Conservation (phyloP, 2,113 vertebrate species). For the Phylloscopus whistleri region DNA sequence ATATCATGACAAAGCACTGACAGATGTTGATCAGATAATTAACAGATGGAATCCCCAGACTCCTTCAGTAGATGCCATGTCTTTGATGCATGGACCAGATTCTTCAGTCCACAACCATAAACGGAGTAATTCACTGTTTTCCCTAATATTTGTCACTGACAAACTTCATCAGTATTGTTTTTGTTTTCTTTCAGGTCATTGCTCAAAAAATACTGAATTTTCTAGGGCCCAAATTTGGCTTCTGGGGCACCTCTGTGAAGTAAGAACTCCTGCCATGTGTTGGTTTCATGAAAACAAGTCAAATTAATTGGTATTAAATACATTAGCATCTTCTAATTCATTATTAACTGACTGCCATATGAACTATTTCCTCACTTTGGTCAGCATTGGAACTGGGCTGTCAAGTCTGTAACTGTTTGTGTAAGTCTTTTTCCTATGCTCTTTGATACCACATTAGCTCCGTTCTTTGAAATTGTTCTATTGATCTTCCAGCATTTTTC, state of each 20-base stretch:
- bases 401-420: background rate
- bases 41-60: background rate
- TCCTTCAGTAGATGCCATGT: background rate
- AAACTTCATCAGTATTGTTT: slow-evolving; percentile 42
- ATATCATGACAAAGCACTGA: background rate
- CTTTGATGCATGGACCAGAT: background rate
- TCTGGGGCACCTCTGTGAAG: slow-evolving; percentile 40
- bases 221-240: slow-evolving; percentile 50
- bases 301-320: background rate
- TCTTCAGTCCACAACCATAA: background rate
- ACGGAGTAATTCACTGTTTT: background rate
- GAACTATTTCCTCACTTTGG: background rate
- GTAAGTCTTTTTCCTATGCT: background rate
- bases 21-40: background rate
- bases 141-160: background rate
- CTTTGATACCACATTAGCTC: background rate
- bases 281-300: background rate
- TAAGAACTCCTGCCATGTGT: slow-evolving; percentile 21
- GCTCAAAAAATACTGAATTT: slow-evolving; percentile 56
- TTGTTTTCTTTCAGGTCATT: slow-evolving; percentile 64
- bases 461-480: background rate
- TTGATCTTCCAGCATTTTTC: background rate
- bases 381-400: background rate
- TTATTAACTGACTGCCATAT: background rate
- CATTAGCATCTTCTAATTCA: background rate